Evolutionary conservation across 1,140 invertebrate species (phyloP), one percentile per base, ranked within the genome.

Genomic region (Tetragonula clypearis): DNA sequence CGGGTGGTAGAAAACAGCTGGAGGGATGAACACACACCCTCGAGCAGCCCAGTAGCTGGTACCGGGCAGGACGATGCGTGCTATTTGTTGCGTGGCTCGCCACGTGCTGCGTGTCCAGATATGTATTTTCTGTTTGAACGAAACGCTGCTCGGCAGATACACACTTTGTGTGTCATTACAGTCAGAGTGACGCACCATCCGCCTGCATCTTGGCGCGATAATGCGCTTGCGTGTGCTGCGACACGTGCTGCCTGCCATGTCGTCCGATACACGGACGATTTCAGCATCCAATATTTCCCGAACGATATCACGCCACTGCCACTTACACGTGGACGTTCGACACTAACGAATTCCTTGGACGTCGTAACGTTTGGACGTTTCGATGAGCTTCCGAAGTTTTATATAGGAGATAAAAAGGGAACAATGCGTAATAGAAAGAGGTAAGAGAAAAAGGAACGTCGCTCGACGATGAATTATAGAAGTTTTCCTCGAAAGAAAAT

Each of bases 31-130:
- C 82, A 90, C 82, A 90, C 85, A 90, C 82, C 89, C 81, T 87
- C 78, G 73, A 88, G 82, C n/a, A n/a, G 77, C 78, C n/a, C n/a
- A n/a, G 71, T 76, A 77, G 58, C 80, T 79, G 60, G 69, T 84
- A 77, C 66, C 81, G 68, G 78, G 77, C 2, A 8, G 69, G 58
- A 78, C 35, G 73, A 88, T 88, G 90, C 91, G 90, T 88, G 81
- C 79, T 86, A 88, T 92, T 90, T 86, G 91, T 92, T 92, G 92
- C 92, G 90, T 92, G 91, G 84, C 87, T 35, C 60, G 87, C 89
- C 89, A 91, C 92, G 92, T 93, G 92, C 79, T 88, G 81, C 8
- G 41, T 8, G 41, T 74, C 86, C 82, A 78, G 79, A 89, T 84
- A 49, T 49, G 6, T 49, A 86, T 90, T 91, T 90, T 91, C 88